Evolutionary conservation across 2,888 invertebrate species (phyloP).

Genomic region (Sycophila texana): DNA sequence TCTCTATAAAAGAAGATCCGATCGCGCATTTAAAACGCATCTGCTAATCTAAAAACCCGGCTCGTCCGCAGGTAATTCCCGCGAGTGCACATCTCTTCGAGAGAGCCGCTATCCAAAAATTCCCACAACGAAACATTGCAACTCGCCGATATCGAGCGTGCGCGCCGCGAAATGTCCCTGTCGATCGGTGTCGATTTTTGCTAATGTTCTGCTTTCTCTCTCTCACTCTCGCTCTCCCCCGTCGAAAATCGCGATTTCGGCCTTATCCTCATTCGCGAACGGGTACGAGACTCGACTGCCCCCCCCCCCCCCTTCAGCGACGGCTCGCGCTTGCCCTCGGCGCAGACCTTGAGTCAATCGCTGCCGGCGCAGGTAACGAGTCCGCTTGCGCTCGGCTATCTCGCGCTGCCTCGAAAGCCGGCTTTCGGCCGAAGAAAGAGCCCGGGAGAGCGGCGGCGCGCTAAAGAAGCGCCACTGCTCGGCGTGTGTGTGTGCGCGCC

Average conservation of each 20-base stretch:
- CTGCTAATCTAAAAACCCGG: background rate
- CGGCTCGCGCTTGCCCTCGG: constrained; percentile 13
- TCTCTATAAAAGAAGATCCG: too few relatives aligned
- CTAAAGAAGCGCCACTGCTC: background rate
- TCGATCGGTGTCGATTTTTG: background rate
- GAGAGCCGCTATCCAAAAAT: background rate
- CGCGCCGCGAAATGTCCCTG: background rate
- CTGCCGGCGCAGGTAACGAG: background rate
- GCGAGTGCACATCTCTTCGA: background rate
- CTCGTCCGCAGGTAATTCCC: background rate
- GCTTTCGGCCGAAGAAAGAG: background rate
- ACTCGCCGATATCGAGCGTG: background rate
- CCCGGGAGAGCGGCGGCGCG: background rate
- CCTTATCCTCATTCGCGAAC: constrained; percentile 8
- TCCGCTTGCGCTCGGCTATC: constrained; percentile 10
- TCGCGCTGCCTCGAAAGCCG: background rate
- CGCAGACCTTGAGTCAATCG: constrained; percentile 4
- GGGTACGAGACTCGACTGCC: too few relatives aligned
- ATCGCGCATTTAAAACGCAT: too few relatives aligned
- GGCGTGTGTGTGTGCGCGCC: background rate
- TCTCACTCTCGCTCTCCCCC: background rate
- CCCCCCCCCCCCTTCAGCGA: too few relatives aligned
- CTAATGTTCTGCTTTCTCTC: background rate
- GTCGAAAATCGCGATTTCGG: constrained; percentile 17
- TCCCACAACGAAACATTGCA: background rate